Evolutionary conservation across 2,888 invertebrate genomes (phyloP).

Genomic region (Epinotia ramella): DNA sequence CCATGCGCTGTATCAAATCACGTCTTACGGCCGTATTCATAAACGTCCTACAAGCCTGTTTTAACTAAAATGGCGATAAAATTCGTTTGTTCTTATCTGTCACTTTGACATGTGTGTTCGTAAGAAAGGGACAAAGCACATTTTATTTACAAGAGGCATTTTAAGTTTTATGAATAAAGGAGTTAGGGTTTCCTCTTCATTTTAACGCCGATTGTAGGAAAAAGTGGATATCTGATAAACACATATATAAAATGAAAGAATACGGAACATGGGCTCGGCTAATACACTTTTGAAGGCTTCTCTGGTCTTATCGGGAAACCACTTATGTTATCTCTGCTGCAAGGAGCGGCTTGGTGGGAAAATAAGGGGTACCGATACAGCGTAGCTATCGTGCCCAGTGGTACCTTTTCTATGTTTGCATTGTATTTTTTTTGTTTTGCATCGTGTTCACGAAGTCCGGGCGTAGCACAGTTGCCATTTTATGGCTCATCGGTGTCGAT

Average conservation of each 20-base stretch:
- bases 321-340: constrained; percentile 59
- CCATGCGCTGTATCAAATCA: not conserved
- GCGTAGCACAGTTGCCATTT: too few relatives aligned
- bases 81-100: too few relatives aligned
- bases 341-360: constrained; percentile 53
- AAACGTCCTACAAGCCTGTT: too few relatives aligned
- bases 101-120: too few relatives aligned
- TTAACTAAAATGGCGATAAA: too few relatives aligned
- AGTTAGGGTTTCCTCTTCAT: constrained; percentile 19
- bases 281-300: constrained; percentile 64
- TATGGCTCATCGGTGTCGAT: too few relatives aligned
- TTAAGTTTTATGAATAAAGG: too few relatives aligned
- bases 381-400: not conserved
- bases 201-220: constrained; percentile 41
- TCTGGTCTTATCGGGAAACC: constrained; percentile 60
- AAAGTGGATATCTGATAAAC: constrained; percentile 52
- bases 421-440: not conserved
- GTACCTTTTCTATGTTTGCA: not conserved
- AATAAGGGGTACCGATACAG: constrained; percentile 50
- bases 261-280: constrained; percentile 54
- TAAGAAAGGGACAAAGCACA: too few relatives aligned
- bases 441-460: not conserved
- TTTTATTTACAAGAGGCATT: too few relatives aligned
- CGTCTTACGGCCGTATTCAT: too few relatives aligned
- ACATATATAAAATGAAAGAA: constrained; percentile 53